Base-by-base conservation (phyloP, 1,140 invertebrate species). In the Drosophila yakuba region DNA sequence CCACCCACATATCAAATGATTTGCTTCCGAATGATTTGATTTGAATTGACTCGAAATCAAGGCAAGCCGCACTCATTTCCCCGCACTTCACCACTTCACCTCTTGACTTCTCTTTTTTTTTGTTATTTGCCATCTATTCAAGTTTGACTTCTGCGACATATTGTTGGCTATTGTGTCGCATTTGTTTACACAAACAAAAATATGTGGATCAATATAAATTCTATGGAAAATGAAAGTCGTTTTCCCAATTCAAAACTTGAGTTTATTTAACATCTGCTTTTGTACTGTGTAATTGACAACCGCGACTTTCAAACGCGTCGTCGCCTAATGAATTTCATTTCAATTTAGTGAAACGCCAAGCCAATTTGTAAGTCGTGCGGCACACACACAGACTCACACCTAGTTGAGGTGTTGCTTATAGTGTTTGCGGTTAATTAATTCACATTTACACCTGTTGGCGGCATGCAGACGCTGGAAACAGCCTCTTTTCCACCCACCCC, bases 381-480 rank as follows among this genome's bases (percentile, higher is more conserved):
- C 45, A 63, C 50, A 64, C 59, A 74, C 68, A 39, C 11, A 28
- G n/a, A 41, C 59, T 35, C 56, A 43, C 39, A 44, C 41, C 48
- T 20, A 17, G 68, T 38, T 47, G 67, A 83, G 79, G 76, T 78
- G 83, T 84, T 91, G 88, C 81, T 91, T 91, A 91, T 91, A 91
- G 82, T 91, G 85, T 86, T 90, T 90, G 89, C 80, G 85, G 90
- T 91, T 91, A 91, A 91, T 91, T 91, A 91, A 88, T 91, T 90
- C 82, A 86, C 80, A 88, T 84, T 91, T 91, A 88, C 90, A 91
- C 90, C 90, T 91, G 84, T 90, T 90, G 82, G 63, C 64, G 74
- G 77, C 75, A 23, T 54, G 44, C 66, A 84, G 80, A 83, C 76
- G 14, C n/a, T 57, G 66, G n/a, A 45, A 74, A 20, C 69, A 73